Evolutionary conservation across 2,797 vertebrate genomes (phyloP).

Genomic region (Anomalospiza imberbis): DNA sequence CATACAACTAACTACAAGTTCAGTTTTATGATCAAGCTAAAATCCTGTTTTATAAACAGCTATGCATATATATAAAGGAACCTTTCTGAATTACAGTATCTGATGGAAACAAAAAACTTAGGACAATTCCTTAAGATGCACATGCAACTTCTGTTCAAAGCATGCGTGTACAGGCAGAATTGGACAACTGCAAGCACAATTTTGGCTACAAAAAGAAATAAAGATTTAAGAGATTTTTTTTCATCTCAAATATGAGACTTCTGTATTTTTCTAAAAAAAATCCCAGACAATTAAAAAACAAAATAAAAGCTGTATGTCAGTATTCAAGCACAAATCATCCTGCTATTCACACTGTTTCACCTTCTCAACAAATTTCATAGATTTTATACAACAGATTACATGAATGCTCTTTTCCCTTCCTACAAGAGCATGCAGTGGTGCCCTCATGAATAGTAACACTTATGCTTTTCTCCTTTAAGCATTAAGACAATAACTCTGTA

Average conservation of each 20-base stretch:
- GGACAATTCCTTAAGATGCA: background rate
- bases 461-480: background rate
- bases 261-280: background rate
- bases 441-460: background rate
- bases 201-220: background rate
- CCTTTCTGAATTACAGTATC: background rate
- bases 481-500: background rate
- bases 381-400: background rate
- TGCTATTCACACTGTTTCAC: background rate
- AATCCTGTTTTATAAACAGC: background rate
- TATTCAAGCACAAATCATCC: background rate
- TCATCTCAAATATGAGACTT: background rate
- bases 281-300: background rate
- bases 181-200: background rate
- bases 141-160: background rate
- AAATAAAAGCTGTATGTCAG: background rate
- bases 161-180: accelerated
- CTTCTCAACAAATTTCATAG: background rate
- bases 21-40: background rate
- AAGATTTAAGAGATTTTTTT: background rate
- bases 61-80: background rate
- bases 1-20: background rate
- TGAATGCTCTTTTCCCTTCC: background rate
- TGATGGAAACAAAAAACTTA: background rate
- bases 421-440: background rate